Conservation (phyloP, 2,888 invertebrate species). For the Isoperla grammatica region DNA sequence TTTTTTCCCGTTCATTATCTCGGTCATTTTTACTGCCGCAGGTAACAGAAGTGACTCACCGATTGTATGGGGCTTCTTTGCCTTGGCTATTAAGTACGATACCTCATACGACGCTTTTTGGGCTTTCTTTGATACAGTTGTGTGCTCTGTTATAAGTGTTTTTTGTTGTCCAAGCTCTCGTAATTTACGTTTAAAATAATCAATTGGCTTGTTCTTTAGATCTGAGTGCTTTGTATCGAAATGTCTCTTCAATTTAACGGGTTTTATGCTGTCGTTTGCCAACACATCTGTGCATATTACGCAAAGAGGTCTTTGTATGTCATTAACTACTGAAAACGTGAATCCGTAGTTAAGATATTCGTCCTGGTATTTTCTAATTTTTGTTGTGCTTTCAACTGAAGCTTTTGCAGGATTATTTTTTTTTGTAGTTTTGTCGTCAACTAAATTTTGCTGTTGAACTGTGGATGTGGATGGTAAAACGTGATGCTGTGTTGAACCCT, state of each 20-base stretch:
- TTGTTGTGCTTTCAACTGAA: too few relatives aligned
- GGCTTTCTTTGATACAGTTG: constrained; percentile 27
- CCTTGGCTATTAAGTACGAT: constrained; percentile 29
- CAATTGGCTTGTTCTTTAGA: too few relatives aligned
- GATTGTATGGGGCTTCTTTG: constrained; percentile 13
- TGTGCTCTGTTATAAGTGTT: constrained; percentile 23
- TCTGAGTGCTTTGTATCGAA: constrained; percentile 28
- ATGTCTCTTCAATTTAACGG: constrained; percentile 28
- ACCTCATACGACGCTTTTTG: constrained; percentile 18
- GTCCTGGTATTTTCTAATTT: too few relatives aligned
- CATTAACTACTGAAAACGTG: background rate
- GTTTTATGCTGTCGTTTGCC: constrained; percentile 24
- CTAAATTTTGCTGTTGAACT: too few relatives aligned
- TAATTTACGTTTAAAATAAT: constrained; percentile 29
- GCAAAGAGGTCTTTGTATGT: background rate
- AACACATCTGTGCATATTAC: background rate
- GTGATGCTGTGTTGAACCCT: constrained; percentile 23
- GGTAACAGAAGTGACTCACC: background rate
- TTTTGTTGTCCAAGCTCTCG: constrained; percentile 33
- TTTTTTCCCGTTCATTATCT: background rate
- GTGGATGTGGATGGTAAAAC: too few relatives aligned
- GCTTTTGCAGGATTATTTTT: too few relatives aligned
- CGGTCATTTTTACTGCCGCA: too few relatives aligned
- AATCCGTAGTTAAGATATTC: too few relatives aligned
- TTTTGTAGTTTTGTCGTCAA: too few relatives aligned